phyloP scores from a whole-genome alignment of 1,140 invertebrate genomes.

The Apocrypta bakeri region DNA sequence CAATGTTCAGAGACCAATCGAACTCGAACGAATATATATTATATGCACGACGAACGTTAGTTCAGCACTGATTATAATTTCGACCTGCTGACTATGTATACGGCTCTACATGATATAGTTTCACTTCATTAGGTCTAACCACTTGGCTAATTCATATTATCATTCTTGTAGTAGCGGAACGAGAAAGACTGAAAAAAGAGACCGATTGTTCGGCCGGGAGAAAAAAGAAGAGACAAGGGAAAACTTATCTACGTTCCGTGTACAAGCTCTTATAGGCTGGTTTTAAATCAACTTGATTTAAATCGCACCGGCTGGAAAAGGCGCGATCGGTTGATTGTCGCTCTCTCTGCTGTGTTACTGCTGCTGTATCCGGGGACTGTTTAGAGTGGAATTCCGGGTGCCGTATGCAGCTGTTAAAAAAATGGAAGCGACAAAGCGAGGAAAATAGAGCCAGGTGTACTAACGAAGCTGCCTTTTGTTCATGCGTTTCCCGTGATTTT shows the following conservation, averaged over 20 bases:
- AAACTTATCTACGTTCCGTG: neutral
- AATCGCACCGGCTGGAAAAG: slow-evolving; percentile 13
- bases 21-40: neutral
- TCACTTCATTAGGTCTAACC: too few species aligned
- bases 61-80: neutral
- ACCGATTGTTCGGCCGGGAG: neutral
- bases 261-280: slow-evolving; percentile 11
- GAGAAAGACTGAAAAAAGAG: neutral
- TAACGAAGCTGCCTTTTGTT: slow-evolving; percentile 11
- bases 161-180: neutral
- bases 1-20: neutral
- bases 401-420: neutral
- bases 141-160: too few species aligned
- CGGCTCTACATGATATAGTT: too few species aligned
- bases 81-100: neutral
- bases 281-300: slow-evolving; percentile 48
- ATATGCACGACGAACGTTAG: too few species aligned
- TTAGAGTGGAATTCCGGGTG: neutral
- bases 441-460: neutral
- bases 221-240: neutral
- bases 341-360: neutral
- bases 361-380: slow-evolving; percentile 7
- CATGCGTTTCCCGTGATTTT: neutral
- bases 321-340: neutral
- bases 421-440: neutral